Evolutionary conservation across 2,113 vertebrate genomes (phyloP), one percentile per base, ranked within the genome.

Genomic region (Chloropsis cyanopogon): DNA sequence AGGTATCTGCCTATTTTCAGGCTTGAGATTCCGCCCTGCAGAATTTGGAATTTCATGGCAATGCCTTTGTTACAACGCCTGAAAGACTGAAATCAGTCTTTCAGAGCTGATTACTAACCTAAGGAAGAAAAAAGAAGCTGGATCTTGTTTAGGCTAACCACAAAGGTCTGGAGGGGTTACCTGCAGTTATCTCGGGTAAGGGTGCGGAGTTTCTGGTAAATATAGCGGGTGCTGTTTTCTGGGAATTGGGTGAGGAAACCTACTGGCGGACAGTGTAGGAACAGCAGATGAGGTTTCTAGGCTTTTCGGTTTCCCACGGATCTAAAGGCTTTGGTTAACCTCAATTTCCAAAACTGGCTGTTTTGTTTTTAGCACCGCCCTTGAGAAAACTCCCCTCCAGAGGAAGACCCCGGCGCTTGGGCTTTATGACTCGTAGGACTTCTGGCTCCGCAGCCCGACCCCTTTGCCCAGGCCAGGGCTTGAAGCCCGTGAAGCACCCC

Each of bases 401-500:
- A 21, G 35, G 49, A 65, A 52, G 11, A 22, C 54, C 21, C 33
- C 13, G 15, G 33, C 26, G 13, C 59, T 15, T 29, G 46, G 16
- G 13, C 26, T 47, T 16, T 24, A 13, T 3, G 29, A 4, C 26
- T n/a, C 14, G 21, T 14, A 49, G 21, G 50, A 23, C 9, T 10
- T 19, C 3, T 14, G 33, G 6, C 29, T 15, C 12, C 16, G 4
- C 2, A 16, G 37, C 7, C 33, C 9, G 33, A 5, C 4, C 9
- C 25, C 17, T 15, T 24, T 12, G 18, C 28, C 10, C 15, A 3
- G 12, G 22, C 24, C 54, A 1, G 10, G 4, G 31, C 63, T 37
- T 2, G 6, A 3, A 14, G 13, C 14, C 35, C 12, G 3, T 0
- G 19, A 1, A 6, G 37, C n/a, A 1, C 16, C 25, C 8, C 2